Evolutionary conservation across 2,888 invertebrate species (phyloP).

Genomic region (Leptura quadrifasciata): DNA sequence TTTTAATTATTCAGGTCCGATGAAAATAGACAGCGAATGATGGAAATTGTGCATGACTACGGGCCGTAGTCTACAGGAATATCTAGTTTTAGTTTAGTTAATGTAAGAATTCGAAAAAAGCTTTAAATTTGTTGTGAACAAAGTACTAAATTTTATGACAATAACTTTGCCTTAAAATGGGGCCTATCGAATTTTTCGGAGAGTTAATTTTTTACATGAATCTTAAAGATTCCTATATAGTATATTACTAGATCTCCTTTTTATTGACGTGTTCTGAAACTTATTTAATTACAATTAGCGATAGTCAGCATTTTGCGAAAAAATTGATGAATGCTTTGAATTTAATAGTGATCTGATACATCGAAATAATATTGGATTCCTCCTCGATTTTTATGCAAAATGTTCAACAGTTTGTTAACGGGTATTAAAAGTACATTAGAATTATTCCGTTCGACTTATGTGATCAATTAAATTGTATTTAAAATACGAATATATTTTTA

Average conservation of each 20-base stretch:
- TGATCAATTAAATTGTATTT: conserved; percentile 71
- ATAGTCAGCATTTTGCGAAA: conserved; percentile 44
- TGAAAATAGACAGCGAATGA: conserved; percentile 71
- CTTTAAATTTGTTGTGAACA: conserved; percentile 63
- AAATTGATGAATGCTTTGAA: conserved; percentile 35
- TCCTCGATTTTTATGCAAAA: conserved; percentile 48
- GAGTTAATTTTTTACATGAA: conserved; percentile 52
- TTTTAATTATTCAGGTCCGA: conserved; percentile 68
- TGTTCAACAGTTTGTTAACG: conserved; percentile 66
- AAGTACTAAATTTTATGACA: conserved; percentile 56
- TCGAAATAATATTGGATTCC: conserved; percentile 49
- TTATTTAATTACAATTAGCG: conserved; percentile 52
- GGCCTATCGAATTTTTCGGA: conserved; percentile 54
- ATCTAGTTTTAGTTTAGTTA: conserved; percentile 42
- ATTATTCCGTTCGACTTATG: conserved; percentile 72
- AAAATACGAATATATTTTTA: conserved; percentile 68
- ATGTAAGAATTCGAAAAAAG: conserved; percentile 58
- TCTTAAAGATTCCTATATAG: conserved; percentile 57
- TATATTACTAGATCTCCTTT: conserved; percentile 63
- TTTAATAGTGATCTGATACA: conserved; percentile 55
- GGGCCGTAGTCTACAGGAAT: conserved; percentile 68
- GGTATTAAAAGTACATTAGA: conserved; percentile 72
- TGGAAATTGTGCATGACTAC: conserved; percentile 74
- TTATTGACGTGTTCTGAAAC: conserved; percentile 61
- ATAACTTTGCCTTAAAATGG: conserved; percentile 51